Base-by-base conservation (phyloP, 2,797 vertebrate species). In the Potorous gilbertii region DNA sequence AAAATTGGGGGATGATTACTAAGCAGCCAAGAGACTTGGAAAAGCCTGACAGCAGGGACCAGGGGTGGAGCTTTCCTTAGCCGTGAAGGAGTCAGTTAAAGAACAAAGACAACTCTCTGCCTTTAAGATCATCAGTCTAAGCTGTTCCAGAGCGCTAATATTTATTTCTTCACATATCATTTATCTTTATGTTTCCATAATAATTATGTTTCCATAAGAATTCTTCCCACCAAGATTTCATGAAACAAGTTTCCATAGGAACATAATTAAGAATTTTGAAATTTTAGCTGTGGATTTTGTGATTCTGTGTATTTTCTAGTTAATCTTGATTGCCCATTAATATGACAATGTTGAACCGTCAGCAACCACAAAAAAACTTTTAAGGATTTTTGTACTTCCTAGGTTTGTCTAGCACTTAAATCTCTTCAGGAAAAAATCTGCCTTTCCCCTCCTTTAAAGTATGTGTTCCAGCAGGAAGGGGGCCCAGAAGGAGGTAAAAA, bases 1-100 rank as follows among this genome's bases (percentile, higher is more conserved):
- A 96, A n/a, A 46, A 90, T 94, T 81, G 92, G 94, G 94, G 90
- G 93, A 96, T 93, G 56, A 81, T 93, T 59, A 94, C 93, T 93
- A 97, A 96, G 56, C 31, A 90, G 46, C 95, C 97, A 93, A 97
- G 97, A 97, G 96, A 97, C 97, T 96, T 97, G 95, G 97, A 98
- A 93, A 94, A 94, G 91, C 97, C 97, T 96, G 95, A 95, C 97
- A 98, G 97, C 97, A 94, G 97, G 97, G 95, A 97, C 90, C 96
- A 94, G 94, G 93, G 92, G 56, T 95, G 93, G 95, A 92, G 93
- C 54, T 96, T 50, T 95, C 95, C 94, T 98, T 97, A 95, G 94
- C 97, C 96, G 96, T 97, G 97, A 98, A 98, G 96, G 90, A 97
- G 94, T 97, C 97, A 95, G 97, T 98, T 97, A 97, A 95, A 95